These are phyloP conservation scores for Peromyscus aztecus DNA, from an alignment of 2,797 vertebrate species.

Conservation along the genomic window DNA sequence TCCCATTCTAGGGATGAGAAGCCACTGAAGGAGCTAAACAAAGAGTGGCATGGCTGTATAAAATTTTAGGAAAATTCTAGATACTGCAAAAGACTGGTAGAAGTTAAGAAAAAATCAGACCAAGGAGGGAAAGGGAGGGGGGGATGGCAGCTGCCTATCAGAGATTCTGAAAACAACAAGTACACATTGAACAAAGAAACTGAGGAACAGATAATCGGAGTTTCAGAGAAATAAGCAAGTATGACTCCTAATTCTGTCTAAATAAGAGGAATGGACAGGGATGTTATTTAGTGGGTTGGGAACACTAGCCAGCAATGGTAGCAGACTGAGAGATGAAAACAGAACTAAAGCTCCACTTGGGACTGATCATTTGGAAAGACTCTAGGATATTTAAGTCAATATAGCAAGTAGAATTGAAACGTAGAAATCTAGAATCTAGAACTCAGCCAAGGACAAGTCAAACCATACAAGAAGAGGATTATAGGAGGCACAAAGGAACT, in stretches of 20 bases:
- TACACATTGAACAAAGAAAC: background rate
- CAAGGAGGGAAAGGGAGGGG: background rate
- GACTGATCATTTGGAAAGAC: background rate
- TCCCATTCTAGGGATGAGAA: background rate
- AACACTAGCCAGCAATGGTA: background rate
- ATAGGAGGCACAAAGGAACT: background rate
- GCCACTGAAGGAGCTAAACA: background rate
- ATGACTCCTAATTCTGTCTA: background rate
- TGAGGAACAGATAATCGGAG: background rate
- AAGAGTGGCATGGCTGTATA: background rate
- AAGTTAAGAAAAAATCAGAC: background rate
- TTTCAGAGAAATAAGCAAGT: background rate
- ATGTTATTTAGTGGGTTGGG: background rate
- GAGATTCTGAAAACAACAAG: background rate
- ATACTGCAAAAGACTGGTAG: background rate
- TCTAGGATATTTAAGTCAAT: conserved; percentile 2
- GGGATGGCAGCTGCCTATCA: background rate
- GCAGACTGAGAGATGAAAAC: background rate
- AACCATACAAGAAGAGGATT: background rate
- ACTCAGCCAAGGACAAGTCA: background rate
- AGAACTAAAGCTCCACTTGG: background rate
- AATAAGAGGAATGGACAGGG: background rate
- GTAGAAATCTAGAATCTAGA: background rate
- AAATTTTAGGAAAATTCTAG: background rate
- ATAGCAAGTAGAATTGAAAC: background rate